Evolutionary conservation across 2,113 vertebrate species (phyloP), one percentile per base, ranked within the genome.

Genomic region (Spermophilus dauricus): DNA sequence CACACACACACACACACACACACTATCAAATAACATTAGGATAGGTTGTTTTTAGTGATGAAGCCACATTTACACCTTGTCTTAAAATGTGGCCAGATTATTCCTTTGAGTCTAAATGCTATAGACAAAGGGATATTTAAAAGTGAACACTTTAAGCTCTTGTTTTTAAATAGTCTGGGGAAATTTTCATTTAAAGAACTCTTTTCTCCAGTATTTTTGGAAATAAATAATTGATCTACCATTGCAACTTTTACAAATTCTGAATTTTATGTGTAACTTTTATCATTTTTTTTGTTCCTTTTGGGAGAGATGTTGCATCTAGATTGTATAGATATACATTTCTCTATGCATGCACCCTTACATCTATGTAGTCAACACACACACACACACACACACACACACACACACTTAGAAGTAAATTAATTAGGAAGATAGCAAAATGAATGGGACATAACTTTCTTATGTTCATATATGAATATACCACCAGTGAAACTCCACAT

Each of bases 21-120:
- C 9, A 42, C 17, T 67, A 39, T 69, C 20, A 67, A 73, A 80
- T 61, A 96, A 72, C 75, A 86, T 82, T 61, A 53, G 45, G 26
- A 65, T 77, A 22, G 53, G 42, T 53, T 97, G 69, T 82, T 95
- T 70, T 83, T 69, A 61, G 34, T 72, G 10, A 18, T 81, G 18
- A 94, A 76, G 24, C 78, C 83, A 86, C 48, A 82, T 88, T 94
- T 95, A 73, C 82, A 83, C 89, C 70, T 95, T 97, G 75, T 89
- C 70, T 89, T 82, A 72, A 91, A 89, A 83, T 69, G 12, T 65
- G 28, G 1, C 11, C 18, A 67, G 9, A 42, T 56, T 78, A 37
- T 69, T 86, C 51, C 67, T 86, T 34, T 84, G 53, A 95, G 48
- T 3, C 8, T 82, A 78, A 56, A 18, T 86, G 37, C 30, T 67